Conservation (phyloP, 2,113 vertebrate species). For the Dinomys branickii region DNA sequence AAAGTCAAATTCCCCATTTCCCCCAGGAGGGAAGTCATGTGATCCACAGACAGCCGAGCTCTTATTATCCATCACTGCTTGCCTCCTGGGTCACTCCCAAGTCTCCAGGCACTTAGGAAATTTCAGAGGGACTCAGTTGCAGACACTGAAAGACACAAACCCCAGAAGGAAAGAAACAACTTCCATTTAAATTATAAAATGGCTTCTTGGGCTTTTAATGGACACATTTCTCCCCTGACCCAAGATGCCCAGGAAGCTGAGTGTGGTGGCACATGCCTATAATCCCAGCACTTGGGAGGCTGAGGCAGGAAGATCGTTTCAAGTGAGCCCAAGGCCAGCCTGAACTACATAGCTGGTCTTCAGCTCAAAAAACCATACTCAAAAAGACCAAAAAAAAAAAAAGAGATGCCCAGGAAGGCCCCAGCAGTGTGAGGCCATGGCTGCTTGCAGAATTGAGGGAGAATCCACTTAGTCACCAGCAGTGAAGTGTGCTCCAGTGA, state of each 20-base stretch:
- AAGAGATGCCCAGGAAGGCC: neutral
- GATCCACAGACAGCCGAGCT: constrained; percentile 48
- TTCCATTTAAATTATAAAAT: constrained; percentile 57
- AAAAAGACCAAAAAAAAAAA: too few relatives aligned
- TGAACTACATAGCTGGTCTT: too few relatives aligned
- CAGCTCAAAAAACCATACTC: too few relatives aligned
- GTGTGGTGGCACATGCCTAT: too few relatives aligned
- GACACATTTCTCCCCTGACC: neutral
- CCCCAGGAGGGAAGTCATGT: constrained; percentile 52
- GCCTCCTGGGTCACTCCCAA: constrained; percentile 66
- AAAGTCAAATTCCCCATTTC: constrained; percentile 64
- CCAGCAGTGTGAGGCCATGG: neutral
- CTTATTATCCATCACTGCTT: constrained; percentile 70
- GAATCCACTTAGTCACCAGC: neutral
- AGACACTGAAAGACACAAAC: constrained; percentile 49
- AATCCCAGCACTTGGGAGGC: too few relatives aligned
- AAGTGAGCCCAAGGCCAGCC: too few relatives aligned
- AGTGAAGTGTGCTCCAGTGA: neutral
- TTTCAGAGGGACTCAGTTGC: constrained; percentile 60
- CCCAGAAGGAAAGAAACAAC: constrained; percentile 25
- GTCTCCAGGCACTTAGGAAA: constrained; percentile 68
- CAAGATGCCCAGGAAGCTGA: neutral
- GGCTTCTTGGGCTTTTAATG: neutral
- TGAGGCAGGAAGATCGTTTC: too few relatives aligned
- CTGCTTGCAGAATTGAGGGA: constrained; percentile 15